phyloP scores from a whole-genome alignment of 2,888 invertebrate species.

The Hedya salicella region DNA sequence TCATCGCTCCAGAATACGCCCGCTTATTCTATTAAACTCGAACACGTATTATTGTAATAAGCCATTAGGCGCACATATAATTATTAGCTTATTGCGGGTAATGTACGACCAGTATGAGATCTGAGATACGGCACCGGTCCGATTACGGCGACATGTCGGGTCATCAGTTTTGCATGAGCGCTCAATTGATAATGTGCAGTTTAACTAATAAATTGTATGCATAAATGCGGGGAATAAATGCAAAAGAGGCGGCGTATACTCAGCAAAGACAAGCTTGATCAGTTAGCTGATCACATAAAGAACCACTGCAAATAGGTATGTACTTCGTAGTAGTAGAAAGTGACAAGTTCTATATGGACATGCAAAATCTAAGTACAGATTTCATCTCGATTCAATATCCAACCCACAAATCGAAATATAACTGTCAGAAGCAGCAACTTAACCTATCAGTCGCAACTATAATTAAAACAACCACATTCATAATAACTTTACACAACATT shows the following conservation, averaged over 20 bases:
- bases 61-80: conserved; percentile 60
- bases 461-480: conserved; percentile 33
- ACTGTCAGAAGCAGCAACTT: conserved; percentile 3
- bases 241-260: too few species aligned
- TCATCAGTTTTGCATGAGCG: conserved; percentile 35
- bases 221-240: background rate
- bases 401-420: conserved; percentile 18
- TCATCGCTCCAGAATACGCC: conserved; percentile 51
- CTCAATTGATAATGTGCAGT: conserved; percentile 28
- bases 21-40: conserved; percentile 55
- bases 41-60: conserved; percentile 63
- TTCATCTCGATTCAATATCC: background rate
- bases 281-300: too few species aligned
- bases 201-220: conserved; percentile 28
- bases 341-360: too few species aligned
- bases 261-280: background rate
- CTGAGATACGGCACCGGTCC: conserved; percentile 31
- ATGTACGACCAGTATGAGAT: conserved; percentile 50
- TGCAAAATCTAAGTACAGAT: too few species aligned
- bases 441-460: conserved; percentile 13
- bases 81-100: conserved; percentile 67
- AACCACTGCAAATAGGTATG: too few species aligned
- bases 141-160: conserved; percentile 29
- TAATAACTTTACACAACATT: conserved; percentile 35
- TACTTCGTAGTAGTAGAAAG: too few species aligned